Conservation (phyloP, 2,888 invertebrate species). For the Pandemis corylana region DNA sequence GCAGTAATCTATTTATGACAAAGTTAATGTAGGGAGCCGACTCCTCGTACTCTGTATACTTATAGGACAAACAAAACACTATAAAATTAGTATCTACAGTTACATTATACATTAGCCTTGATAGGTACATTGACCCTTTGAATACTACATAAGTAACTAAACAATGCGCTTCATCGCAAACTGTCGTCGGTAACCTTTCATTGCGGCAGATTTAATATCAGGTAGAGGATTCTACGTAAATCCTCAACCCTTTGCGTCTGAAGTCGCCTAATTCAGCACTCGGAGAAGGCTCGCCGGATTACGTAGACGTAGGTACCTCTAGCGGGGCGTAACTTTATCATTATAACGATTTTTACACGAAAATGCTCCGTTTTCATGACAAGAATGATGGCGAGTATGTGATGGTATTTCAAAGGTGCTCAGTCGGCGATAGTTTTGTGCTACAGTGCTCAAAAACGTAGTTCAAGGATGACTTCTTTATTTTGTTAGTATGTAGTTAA, state of each 20-base stretch:
- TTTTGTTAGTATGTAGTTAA: background rate
- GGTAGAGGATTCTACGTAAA: constrained; percentile 10
- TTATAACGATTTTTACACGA: background rate
- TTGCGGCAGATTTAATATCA: constrained; percentile 30
- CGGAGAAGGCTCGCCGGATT: constrained; percentile 24
- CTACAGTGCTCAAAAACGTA: background rate
- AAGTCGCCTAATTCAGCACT: constrained; percentile 24
- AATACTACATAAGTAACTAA: background rate
- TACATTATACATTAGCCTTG: too few relatives aligned
- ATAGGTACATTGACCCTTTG: too few relatives aligned
- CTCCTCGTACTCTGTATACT: too few relatives aligned
- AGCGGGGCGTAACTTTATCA: background rate
- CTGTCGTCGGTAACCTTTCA: background rate
- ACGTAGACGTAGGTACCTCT: constrained; percentile 9
- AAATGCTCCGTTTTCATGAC: too few relatives aligned
- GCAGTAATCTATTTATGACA: too few relatives aligned
- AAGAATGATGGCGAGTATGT: background rate
- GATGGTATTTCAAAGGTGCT: background rate
- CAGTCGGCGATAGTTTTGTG: background rate
- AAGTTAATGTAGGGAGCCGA: too few relatives aligned
- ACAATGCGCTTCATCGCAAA: background rate
- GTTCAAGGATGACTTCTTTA: background rate
- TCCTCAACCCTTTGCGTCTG: constrained; percentile 26
- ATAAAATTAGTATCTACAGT: too few relatives aligned
- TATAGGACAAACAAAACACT: too few relatives aligned